These are phyloP conservation scores for Melospiza georgiana DNA, from an alignment of 2,113 vertebrate genomes.

Conservation along the genomic window DNA sequence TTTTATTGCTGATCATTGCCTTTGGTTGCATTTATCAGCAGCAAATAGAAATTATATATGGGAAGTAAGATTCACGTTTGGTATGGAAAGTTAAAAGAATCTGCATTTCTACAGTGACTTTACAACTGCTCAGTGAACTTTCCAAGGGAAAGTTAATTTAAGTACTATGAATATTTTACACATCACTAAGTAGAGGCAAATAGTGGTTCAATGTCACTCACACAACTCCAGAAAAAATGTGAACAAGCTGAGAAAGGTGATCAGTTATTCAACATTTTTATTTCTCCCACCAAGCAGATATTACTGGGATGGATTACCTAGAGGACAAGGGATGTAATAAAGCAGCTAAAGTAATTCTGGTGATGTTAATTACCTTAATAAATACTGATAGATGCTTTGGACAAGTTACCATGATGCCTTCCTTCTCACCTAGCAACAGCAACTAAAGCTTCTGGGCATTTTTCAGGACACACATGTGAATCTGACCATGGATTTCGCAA, in stretches of 20 bases:
- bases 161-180: not conserved
- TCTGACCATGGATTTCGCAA: not conserved
- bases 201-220: not conserved
- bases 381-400: not conserved
- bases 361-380: not conserved
- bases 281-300: not conserved
- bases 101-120: not conserved
- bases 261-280: not conserved
- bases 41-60: not conserved
- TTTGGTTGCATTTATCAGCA: not conserved
- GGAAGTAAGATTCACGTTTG: not conserved
- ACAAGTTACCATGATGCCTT: not conserved
- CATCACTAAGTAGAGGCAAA: not conserved
- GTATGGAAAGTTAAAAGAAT: accelerated
- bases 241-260: not conserved
- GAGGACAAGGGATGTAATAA: not conserved
- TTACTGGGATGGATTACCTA: not conserved
- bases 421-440: not conserved
- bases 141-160: not conserved
- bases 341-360: not conserved
- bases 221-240: not conserved
- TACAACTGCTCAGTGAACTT: not conserved
- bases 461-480: not conserved
- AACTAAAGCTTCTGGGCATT: not conserved
- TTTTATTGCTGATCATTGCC: not conserved